Evolutionary conservation across 2,113 vertebrate species (phyloP).

Genomic region (Choloepus hoffmanni): DNA sequence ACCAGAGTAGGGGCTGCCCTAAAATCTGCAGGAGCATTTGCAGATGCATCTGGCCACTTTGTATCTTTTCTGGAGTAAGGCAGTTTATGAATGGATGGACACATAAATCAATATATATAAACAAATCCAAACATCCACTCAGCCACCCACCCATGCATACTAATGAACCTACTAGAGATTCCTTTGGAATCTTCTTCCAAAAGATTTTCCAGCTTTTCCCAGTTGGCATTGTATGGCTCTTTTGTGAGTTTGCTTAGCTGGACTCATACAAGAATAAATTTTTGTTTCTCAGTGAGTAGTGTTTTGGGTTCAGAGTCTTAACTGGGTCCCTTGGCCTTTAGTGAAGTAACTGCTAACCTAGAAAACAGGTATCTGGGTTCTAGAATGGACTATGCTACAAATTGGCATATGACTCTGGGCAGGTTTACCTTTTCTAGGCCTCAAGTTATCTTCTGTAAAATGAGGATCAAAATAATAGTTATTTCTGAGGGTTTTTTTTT

Average conservation of each 20-base stretch:
- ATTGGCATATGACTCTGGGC: neutral
- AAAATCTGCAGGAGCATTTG: neutral
- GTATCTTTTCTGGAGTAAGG: neutral
- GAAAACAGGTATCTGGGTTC: neutral
- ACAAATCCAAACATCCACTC: neutral
- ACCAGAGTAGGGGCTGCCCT: neutral
- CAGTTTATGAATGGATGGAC: neutral
- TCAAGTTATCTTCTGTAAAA: neutral
- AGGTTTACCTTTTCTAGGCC: neutral
- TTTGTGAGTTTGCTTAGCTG: neutral
- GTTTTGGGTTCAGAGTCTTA: neutral
- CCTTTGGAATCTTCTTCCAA: neutral
- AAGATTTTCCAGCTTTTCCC: neutral
- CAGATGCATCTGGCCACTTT: neutral
- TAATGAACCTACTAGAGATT: neutral
- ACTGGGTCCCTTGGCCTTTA: neutral
- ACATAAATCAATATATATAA: neutral
- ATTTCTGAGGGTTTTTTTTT: neutral
- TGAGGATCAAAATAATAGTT: neutral
- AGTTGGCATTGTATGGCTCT: neutral
- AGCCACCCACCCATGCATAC: fast-evolving
- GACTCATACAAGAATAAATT: neutral
- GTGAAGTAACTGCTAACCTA: neutral
- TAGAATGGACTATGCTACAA: neutral
- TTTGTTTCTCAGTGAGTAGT: neutral